Conservation (phyloP, 2,113 vertebrate genomes). For the Ahaetulla prasina region DNA sequence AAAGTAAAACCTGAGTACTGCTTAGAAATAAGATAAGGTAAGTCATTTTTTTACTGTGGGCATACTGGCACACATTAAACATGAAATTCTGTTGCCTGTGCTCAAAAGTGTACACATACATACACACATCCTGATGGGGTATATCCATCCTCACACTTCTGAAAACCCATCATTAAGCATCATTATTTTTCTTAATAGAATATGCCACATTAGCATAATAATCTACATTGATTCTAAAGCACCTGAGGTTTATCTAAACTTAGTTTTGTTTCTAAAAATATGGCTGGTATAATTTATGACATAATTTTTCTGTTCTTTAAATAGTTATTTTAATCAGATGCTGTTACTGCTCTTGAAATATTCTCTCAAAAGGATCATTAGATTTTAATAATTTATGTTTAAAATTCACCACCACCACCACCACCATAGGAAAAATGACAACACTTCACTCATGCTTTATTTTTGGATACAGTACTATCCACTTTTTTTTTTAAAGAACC, state of each 20-base stretch:
- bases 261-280: background rate
- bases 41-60: too few relatives aligned
- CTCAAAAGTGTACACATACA: too few relatives aligned
- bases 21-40: too few relatives aligned
- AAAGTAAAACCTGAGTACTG: too few relatives aligned
- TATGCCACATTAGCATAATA: conserved; percentile 32
- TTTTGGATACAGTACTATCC: conserved; percentile 64
- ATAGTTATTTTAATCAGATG: background rate
- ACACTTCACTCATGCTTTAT: conserved; percentile 67
- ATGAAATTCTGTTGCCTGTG: too few relatives aligned
- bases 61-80: too few relatives aligned
- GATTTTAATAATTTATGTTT: conserved; percentile 63
- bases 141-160: conserved; percentile 17
- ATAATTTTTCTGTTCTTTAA: background rate
- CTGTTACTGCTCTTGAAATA: background rate
- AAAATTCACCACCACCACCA: background rate
- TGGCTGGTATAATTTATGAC: background rate
- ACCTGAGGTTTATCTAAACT: background rate
- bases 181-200: conserved; percentile 21
- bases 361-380: conserved; percentile 44
- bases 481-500: background rate
- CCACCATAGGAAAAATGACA: conserved; percentile 41
- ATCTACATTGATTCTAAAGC: conserved; percentile 14
- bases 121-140: too few relatives aligned
- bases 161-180: background rate